Evolutionary conservation across 2,113 vertebrate species (phyloP), one percentile per base, ranked within the genome.

Genomic region (Papio anubis): DNA sequence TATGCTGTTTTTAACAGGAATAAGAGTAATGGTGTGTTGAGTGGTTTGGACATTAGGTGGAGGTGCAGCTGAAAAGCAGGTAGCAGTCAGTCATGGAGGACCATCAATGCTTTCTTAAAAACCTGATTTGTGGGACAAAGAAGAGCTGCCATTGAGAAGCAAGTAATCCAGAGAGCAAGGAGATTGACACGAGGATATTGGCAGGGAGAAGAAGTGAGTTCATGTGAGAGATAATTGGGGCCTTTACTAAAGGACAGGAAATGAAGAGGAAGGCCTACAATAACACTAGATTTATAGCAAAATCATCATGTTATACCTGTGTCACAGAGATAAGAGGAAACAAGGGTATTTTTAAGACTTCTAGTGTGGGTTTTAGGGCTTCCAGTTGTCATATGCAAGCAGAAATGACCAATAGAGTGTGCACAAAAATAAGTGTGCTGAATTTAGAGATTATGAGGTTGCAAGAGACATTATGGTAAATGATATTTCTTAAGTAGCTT

Each of bases 261-360:
- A 73, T 73, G 20, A 45, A 64, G 66, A 50, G 8, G 7, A 48
- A 68, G 5, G 1, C 35, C 6, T 70, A 21, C 40, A 72, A 32
- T 50, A 2, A 27, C 10, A 0, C 27, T 6, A 21, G n/a, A n/a
- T 78, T 93, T 96, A 30, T 57, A 83, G 25, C 13, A 93, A 73
- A 79, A 2, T 14, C 27, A 2, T 38, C 18, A 6, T 72, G 6
- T 35, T 4, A 6, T 16, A 55, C 4, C 0, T 78, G 35, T 70
- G n/a, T 23, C 13, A 38, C 23, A 61, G 32, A 86, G 7, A 23
- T 45, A 21, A 75, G 16, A n/a, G 16, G 6, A 90, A 48, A 55
- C 6, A 61, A 80, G 5, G 7, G 4, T 59, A 18, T 80, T 84
- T 73, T 43, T 5, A 43, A 76, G 30, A 75, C 12, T 38, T 83